Conservation (phyloP, 1,140 invertebrate genomes). For the Euglossa dilemma region DNA sequence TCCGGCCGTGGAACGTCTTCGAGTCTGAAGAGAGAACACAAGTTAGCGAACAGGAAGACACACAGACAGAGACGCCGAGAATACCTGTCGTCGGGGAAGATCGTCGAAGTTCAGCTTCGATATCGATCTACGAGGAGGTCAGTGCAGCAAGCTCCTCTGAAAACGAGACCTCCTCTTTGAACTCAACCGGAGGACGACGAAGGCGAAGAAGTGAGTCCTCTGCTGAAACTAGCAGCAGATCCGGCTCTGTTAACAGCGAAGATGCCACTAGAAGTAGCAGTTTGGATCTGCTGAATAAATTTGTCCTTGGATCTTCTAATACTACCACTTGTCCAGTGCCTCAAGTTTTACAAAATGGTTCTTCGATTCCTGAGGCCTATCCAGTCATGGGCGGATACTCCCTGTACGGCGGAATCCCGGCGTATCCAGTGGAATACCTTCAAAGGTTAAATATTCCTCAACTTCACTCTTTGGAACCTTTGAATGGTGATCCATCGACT, state of each 20-base stretch:
- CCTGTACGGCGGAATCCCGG: background rate
- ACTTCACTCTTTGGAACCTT: background rate
- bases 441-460: background rate
- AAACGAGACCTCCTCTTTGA: background rate
- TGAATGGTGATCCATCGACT: background rate
- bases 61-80: background rate
- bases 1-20: constrained; percentile 70
- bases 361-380: background rate
- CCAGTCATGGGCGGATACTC: background rate
- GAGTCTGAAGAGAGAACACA: constrained; percentile 2
- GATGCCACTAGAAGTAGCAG: background rate
- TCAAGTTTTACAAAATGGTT: background rate
- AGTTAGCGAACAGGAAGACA: background rate
- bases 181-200: too few species aligned
- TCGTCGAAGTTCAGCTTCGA: constrained; percentile 26
- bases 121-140: constrained; percentile 1
- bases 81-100: constrained; percentile 50
- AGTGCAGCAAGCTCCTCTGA: constrained; percentile 22
- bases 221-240: background rate
- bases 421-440: background rate
- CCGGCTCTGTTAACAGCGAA: background rate
- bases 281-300: background rate
- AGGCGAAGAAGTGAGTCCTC: constrained; percentile 16
- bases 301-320: background rate
- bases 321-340: background rate